Evolutionary conservation across 2,113 vertebrate species (phyloP), one percentile per base, ranked within the genome.

Genomic region (Platichthys flesus): DNA sequence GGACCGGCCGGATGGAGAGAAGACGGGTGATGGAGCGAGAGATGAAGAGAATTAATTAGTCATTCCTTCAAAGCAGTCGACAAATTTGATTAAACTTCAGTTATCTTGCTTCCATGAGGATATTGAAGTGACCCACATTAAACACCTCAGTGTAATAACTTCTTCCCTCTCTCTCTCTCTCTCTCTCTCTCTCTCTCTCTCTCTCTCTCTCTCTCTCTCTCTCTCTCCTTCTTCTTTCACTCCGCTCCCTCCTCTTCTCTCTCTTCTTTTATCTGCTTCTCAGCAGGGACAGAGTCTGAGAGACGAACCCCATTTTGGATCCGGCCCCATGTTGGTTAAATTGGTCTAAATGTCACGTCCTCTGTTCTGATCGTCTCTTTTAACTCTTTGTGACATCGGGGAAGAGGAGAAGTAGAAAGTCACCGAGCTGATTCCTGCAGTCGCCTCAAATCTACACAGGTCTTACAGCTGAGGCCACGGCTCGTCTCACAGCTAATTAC

Each of bases 51-150:
- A 42, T 52, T 21, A 62, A 68, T 52, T 24, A 76, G 51, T 37
- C 12, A 18, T 47, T 14, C 6, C 45, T 56, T 56, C 35, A 59
- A 20, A 59, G 56, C 40, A 49, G 47, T 18, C 40, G 10, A 7
- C 2, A 40, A 52, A 68, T 35, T 13, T 82, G 60, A 90, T 85
- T 54, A 81, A 72, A 69, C 24, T 31, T 57, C 15, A 51, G 31
- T 55, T 55, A 77, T 81, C 63, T n/a, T 57, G 20, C 63, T 74
- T 62, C 26, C 54, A 1, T n/a, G 14, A 79, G 79, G 72, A 81
- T 70, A 82, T 87, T 63, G 83, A 90, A 82, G 3, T 72, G 83
- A 75, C 67, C 51, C 55, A 78, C 62, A 71, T 60, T 42, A 68
- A 74, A 56, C 54, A 71, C 31, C 42, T 31, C 42, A 74, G 23